phyloP scores from a whole-genome alignment of 2,113 vertebrate species.

The Antechinus flavipes region DNA sequence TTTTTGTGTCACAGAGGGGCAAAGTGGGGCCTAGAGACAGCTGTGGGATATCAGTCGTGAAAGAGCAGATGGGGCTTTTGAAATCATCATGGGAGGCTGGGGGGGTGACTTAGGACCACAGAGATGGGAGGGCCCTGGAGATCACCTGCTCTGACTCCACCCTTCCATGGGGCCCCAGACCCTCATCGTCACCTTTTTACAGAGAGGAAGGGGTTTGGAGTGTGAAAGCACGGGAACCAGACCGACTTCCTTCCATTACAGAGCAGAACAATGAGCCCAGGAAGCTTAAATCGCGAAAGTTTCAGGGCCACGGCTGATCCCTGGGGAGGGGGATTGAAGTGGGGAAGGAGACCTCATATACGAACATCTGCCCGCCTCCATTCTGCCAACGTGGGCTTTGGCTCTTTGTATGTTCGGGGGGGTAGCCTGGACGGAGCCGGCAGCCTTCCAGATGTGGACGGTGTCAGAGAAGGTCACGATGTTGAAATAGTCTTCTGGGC shows the following conservation, averaged over 20 bases:
- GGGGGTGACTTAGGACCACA: background rate
- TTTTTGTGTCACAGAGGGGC: conserved; percentile 21
- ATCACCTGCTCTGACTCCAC: background rate
- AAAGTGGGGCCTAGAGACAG: conserved; percentile 20
- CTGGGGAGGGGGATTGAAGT: background rate
- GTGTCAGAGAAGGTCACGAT: conserved; percentile 91
- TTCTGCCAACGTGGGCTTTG: conserved; percentile 86
- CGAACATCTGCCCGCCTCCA: conserved; percentile 89
- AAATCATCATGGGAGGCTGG: background rate
- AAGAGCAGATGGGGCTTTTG: background rate
- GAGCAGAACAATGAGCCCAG: background rate
- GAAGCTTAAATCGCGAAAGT: background rate
- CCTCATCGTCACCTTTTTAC: background rate
- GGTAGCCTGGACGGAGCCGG: conserved; percentile 85
- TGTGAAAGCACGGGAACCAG: background rate
- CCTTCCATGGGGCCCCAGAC: background rate
- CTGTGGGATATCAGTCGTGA: background rate
- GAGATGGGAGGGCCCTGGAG: background rate
- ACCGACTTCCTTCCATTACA: background rate
- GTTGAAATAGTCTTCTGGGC: conserved; percentile 89
- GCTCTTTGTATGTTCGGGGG: conserved; percentile 85
- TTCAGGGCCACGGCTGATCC: too few relatives aligned
- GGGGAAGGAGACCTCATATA: conserved; percentile 45
- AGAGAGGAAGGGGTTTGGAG: background rate
- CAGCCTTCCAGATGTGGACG: conserved; percentile 87